These are phyloP conservation scores for Sphenodon punctatus DNA, from an alignment of 2,797 vertebrate genomes.

Conservation along the genomic window DNA sequence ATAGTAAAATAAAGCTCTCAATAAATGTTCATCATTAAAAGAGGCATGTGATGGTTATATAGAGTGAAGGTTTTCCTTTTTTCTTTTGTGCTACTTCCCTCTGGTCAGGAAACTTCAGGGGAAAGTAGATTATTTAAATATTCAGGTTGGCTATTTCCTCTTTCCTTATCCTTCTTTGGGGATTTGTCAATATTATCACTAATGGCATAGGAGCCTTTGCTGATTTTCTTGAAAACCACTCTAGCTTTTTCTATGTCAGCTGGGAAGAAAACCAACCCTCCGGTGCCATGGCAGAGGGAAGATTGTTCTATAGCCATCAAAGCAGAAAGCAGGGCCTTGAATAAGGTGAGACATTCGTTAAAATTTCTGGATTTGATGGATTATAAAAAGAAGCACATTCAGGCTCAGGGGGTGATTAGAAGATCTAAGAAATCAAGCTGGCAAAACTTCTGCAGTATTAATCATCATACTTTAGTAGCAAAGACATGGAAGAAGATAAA, in stretches of 20 bases:
- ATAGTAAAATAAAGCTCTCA: neutral
- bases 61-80: neutral
- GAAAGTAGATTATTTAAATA: neutral
- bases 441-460: constrained; percentile 26
- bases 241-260: neutral
- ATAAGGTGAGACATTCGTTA: neutral
- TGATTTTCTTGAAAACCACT: neutral
- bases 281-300: neutral
- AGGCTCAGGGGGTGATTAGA: constrained; percentile 13
- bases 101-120: neutral
- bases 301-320: constrained; percentile 20
- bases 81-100: neutral
- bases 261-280: neutral
- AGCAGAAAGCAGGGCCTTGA: constrained; percentile 35
- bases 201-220: neutral
- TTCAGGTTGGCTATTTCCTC: neutral
- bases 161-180: neutral
- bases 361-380: constrained; percentile 26
- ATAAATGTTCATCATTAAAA: no score
- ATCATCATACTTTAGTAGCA: constrained; percentile 13
- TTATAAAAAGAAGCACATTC: constrained; percentile 29
- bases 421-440: constrained; percentile 47
- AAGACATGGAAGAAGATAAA: constrained; percentile 5
- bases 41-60: neutral
- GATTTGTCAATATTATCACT: neutral